Evolutionary conservation across 2,797 vertebrate genomes (phyloP), one percentile per base, ranked within the genome.

Genomic region (Staurois parvus): DNA sequence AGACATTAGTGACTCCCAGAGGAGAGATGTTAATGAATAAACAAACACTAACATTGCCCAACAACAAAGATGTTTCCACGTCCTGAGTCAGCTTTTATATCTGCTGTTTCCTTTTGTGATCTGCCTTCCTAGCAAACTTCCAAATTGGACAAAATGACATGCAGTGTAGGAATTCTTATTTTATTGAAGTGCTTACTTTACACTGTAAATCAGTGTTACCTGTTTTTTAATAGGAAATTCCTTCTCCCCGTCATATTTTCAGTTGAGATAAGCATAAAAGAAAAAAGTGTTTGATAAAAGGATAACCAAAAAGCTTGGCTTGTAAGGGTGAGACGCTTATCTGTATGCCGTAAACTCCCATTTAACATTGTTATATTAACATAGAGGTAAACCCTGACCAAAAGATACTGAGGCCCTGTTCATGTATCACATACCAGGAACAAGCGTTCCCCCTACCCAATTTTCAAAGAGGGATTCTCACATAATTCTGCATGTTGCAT

Each of bases 21-120:
- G 59, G n/a, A 70, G 74, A 86, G 68, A 48, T 74, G 85, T 83
- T 83, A 83, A 86, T 83, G 69, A 83, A 40, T 83, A 79, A 86
- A 72, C 68, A 24, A 79, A 83, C 83, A 59, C 69, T 79, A 83
- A 86, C 75, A 83, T 86, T 73, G 68, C 56, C 68, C 66, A 81
- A 81, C 67, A 69, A 42, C 37, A 83, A 74, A 86, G 48, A 76
- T 64, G 75, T 74, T 30, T 52, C 32, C 15, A 4, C 75, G 72
- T 69, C 72, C 72, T 81, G n/a, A 76, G 45, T 86, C 84, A 76
- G 79, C 84, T 86, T 75, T 40, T 24, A 34, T 59, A 86, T 81
- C 79, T 76, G 72, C 21, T 40, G 28, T 82, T 69, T 69, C 66
- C 45, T 68, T 75, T 12, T 59, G 19, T 59, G 7, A 59, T 59